Conservation (phyloP, 2,888 invertebrate genomes). For the Phengaris arion region DNA sequence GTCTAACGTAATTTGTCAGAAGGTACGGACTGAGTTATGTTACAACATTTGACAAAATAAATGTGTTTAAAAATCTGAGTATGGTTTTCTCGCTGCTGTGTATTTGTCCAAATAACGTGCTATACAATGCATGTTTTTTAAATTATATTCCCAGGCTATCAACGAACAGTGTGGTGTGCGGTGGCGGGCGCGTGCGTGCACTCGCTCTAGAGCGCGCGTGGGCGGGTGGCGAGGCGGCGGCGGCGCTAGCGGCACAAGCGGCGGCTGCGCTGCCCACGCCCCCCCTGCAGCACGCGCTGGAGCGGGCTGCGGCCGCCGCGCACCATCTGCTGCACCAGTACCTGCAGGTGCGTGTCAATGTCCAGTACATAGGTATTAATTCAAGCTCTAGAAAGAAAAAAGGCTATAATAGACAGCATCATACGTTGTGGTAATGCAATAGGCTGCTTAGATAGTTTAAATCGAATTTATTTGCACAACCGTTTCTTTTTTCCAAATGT, state of each 20-base stretch:
- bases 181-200: slow-evolving; percentile 60
- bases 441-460: too few relatives aligned
- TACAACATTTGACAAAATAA: too few relatives aligned
- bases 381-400: too few relatives aligned
- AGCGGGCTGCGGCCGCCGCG: slow-evolving; percentile 68
- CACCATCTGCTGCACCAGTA: slow-evolving; percentile 72
- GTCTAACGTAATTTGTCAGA: neutral
- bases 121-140: too few relatives aligned
- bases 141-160: slow-evolving; percentile 45
- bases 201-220: slow-evolving; percentile 69
- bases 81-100: too few relatives aligned
- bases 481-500: too few relatives aligned
- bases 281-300: slow-evolving; percentile 65
- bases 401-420: too few relatives aligned
- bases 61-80: too few relatives aligned
- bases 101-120: too few relatives aligned
- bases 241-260: slow-evolving; percentile 65
- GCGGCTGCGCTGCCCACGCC: slow-evolving; percentile 70
- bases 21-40: slow-evolving; percentile 29
- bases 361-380: too few relatives aligned
- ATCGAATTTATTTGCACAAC: too few relatives aligned
- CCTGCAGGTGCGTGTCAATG: slow-evolving; percentile 51
- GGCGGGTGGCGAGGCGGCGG: slow-evolving; percentile 70
- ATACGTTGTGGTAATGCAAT: too few relatives aligned
- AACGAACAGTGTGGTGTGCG: slow-evolving; percentile 55